These are phyloP conservation scores for Bombus sibiricus DNA, from an alignment of 1,140 invertebrate species.

Conservation along the genomic window DNA sequence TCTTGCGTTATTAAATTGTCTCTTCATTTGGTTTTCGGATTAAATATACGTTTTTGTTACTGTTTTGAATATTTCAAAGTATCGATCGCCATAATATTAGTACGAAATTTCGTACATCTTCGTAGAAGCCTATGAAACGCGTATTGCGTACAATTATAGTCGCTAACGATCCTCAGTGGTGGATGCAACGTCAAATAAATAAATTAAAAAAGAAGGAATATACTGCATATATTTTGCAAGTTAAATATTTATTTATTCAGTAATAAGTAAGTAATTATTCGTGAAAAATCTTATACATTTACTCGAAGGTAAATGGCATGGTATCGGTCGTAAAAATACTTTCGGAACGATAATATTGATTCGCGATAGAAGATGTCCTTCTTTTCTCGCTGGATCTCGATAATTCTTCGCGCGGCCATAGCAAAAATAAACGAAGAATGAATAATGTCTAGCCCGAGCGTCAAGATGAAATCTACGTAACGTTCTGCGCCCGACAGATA, in stretches of 20 bases:
- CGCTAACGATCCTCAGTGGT: too few species aligned
- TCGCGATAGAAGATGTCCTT: not conserved
- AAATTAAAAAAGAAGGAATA: too few species aligned
- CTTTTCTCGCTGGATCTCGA: not conserved
- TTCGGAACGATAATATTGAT: not conserved
- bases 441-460: conserved; percentile 32
- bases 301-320: not conserved
- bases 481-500: conserved; percentile 60
- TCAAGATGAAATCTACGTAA: conserved; percentile 51
- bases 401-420: not conserved
- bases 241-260: too few species aligned
- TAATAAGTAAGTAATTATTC: too few species aligned
- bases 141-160: too few species aligned
- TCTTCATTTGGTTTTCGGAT: not conserved
- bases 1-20: not conserved
- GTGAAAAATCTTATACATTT: too few species aligned
- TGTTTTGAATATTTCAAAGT: not conserved
- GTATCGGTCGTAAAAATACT: not conserved
- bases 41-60: not conserved
- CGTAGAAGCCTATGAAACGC: too few species aligned
- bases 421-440: conserved; percentile 16
- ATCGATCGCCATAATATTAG: too few species aligned
- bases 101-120: too few species aligned
- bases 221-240: too few species aligned
- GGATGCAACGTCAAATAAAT: too few species aligned